These are phyloP conservation scores for Pangasianodon hypophthalmus DNA, from an alignment of 2,113 vertebrate genomes.

Conservation along the genomic window DNA sequence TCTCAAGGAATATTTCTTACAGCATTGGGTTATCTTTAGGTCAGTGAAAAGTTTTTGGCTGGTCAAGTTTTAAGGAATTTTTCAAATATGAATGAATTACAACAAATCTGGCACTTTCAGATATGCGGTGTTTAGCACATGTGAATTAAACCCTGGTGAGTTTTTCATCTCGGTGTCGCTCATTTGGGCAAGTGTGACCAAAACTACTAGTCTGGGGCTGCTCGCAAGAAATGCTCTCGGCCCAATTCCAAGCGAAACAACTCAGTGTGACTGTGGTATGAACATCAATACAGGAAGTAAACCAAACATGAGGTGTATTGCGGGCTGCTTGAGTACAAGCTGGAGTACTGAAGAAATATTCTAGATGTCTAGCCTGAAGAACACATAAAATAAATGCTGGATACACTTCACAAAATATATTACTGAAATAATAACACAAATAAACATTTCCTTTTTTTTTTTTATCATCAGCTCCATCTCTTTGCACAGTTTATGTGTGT, in stretches of 20 bases:
- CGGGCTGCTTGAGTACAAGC: background rate
- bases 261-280: background rate
- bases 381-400: background rate
- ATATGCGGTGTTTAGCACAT: background rate
- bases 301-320: background rate
- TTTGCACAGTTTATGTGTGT: background rate
- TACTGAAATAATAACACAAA: background rate
- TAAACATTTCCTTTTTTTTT: background rate
- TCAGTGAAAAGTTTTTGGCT: conserved; percentile 1
- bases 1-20: conserved; percentile 29
- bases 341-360: background rate
- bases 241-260: background rate
- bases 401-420: background rate
- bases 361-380: background rate
- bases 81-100: background rate
- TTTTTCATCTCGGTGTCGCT: background rate
- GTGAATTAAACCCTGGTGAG: background rate
- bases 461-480: background rate
- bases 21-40: conserved; percentile 4
- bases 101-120: background rate
- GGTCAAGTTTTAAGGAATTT: background rate
- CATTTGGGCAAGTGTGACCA: background rate
- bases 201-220: no score
- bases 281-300: conserved; percentile 10
- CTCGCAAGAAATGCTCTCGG: background rate